These are phyloP conservation scores for Drosophila bipectinata DNA, from an alignment of 1,140 invertebrate genomes.

Conservation along the genomic window DNA sequence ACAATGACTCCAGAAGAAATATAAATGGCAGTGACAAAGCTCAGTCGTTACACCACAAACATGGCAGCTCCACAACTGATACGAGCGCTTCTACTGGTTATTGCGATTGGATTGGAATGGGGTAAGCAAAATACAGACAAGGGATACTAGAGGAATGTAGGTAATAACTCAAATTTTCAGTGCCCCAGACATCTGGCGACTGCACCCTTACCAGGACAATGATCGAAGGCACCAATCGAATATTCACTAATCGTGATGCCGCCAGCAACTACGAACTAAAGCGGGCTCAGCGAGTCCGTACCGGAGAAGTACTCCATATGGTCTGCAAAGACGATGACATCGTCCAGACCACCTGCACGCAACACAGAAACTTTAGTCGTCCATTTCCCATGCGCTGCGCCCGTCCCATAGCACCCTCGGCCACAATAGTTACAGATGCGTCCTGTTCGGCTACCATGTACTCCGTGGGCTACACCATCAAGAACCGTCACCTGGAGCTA, in stretches of 20 bases:
- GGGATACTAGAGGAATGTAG: not conserved
- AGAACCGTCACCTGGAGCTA: constrained; percentile 24
- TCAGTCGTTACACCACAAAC: not conserved
- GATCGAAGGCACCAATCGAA: constrained; percentile 44
- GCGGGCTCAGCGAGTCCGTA: constrained; percentile 16
- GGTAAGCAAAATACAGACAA: constrained; percentile 9
- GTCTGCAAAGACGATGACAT: constrained; percentile 29
- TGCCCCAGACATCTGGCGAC: constrained; percentile 28
- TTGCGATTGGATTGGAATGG: constrained; percentile 17
- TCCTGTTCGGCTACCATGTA: constrained; percentile 47
- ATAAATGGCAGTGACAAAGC: constrained; percentile 18
- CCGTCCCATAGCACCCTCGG: constrained; percentile 15
- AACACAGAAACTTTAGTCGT: constrained; percentile 4
- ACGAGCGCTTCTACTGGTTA: constrained; percentile 9
- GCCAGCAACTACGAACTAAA: constrained; percentile 19
- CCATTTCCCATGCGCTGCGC: constrained; percentile 33
- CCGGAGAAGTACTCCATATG: constrained; percentile 39
- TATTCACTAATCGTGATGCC: constrained; percentile 29
- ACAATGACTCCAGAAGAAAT: constrained; percentile 15
- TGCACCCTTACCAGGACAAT: constrained; percentile 34
- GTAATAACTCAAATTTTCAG: not conserved
- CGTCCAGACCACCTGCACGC: constrained; percentile 23
- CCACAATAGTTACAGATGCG: constrained; percentile 17
- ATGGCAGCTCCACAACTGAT: constrained; percentile 32
- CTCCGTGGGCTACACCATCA: constrained; percentile 35